Conservation (phyloP, 2,797 vertebrate genomes). For the Morus bassanus region DNA sequence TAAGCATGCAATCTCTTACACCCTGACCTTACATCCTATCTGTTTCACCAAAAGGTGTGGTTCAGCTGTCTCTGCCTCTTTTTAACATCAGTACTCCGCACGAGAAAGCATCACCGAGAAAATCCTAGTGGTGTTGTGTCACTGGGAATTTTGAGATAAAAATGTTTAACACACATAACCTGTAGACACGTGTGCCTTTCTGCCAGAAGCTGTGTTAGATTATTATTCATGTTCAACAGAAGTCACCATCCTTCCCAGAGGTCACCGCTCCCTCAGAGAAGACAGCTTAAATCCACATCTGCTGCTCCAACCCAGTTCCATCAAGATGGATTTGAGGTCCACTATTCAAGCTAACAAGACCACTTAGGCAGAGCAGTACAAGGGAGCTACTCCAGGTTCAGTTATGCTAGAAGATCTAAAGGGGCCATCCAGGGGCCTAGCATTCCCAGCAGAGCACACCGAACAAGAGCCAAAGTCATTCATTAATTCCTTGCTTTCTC, state of each 20-base stretch:
- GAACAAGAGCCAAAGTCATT: background rate
- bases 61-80: background rate
- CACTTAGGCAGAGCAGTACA: background rate
- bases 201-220: background rate
- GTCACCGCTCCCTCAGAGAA: fast-evolving
- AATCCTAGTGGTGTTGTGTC: background rate
- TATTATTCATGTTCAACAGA: background rate
- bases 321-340: background rate
- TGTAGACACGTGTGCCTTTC: background rate
- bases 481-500: background rate
- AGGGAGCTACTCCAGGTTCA: background rate
- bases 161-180: background rate
- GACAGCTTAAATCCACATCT: background rate
- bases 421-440: background rate
- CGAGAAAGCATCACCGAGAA: background rate
- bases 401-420: background rate
- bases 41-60: background rate
- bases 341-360: background rate
- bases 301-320: background rate
- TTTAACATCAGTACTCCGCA: background rate
- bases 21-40: background rate
- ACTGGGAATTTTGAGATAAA: background rate
- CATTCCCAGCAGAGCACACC: background rate
- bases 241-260: background rate
- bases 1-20: background rate